Conservation (phyloP, 2,113 vertebrate genomes). For the Acanthochromis polyacanthus region DNA sequence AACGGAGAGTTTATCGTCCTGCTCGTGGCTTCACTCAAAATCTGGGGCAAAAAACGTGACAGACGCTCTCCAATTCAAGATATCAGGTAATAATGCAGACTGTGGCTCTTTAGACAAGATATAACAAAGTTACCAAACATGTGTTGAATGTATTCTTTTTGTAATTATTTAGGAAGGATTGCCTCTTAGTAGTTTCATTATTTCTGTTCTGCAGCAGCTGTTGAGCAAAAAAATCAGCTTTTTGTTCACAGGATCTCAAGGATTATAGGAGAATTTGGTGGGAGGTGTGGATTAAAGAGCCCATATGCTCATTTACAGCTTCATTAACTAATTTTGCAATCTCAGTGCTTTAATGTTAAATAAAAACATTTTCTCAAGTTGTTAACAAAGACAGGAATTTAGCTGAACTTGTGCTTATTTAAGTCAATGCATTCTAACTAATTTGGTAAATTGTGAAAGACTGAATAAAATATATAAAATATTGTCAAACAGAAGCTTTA, state of each 20-base stretch:
- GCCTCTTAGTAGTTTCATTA: not conserved
- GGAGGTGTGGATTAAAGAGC: too few species aligned
- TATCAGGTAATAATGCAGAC: conserved; percentile 87
- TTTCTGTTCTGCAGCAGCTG: not conserved
- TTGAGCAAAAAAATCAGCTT: too few species aligned
- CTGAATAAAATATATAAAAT: not conserved
- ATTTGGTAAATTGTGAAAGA: too few species aligned
- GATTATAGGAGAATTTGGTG: too few species aligned
- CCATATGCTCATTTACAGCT: too few species aligned
- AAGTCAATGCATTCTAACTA: too few species aligned
- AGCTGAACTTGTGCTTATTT: too few species aligned
- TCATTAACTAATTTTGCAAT: too few species aligned
- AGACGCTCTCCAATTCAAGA: conserved; percentile 94
- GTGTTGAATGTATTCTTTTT: not conserved
- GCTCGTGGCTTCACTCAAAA: conserved; percentile 94
- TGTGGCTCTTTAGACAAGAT: not conserved
- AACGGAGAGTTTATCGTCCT: conserved; percentile 98
- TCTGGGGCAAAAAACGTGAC: conserved; percentile 98
- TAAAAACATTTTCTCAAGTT: too few species aligned
- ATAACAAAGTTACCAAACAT: not conserved
- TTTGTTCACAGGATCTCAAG: too few species aligned
- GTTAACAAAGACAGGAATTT: too few species aligned
- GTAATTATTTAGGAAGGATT: not conserved
- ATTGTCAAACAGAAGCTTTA: not conserved
- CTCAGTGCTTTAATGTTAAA: too few species aligned